Conservation (phyloP, 2,113 vertebrate genomes). For the rat (Rattus norvegicus) region GRCr8 NC_086021.1:57755501-57756000, state of each 20-base stretch:
- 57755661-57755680: too few relatives aligned
- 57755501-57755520: too few relatives aligned
- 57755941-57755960: background rate
- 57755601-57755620: too few relatives aligned
- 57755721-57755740: constrained; percentile 9
- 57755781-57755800: background rate
- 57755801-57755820: background rate
- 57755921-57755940: background rate
- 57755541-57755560: too few relatives aligned
- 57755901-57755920: background rate
- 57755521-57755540: too few relatives aligned
- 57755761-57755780: background rate
- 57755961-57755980: background rate
- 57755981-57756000: background rate
- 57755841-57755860: background rate
- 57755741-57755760: constrained; percentile 15
- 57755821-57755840: background rate
- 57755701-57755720: background rate
- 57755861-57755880: background rate
- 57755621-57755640: too few relatives aligned
- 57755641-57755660: too few relatives aligned
- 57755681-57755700: background rate
- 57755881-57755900: background rate
- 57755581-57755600: too few relatives aligned
- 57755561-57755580: too few relatives aligned